Base-by-base conservation (phyloP, 2,888 invertebrate genomes). In the Mythimna albipuncta region DNA sequence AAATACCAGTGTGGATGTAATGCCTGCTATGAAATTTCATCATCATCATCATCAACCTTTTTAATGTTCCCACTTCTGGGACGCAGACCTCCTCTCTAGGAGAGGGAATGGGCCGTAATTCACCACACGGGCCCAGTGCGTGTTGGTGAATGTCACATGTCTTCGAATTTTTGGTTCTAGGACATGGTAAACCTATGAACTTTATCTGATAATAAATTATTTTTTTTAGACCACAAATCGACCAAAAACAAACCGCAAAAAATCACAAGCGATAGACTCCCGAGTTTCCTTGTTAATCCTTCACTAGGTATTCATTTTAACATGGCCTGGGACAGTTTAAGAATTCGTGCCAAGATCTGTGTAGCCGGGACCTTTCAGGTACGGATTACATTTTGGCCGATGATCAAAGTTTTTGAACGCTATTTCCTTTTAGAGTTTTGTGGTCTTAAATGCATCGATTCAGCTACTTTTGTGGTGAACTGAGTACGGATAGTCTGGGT, bases 281-380 rank as follows among this genome's bases (percentile, higher is more conserved):
- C 74, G 79, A 80, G 82, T 75, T 80, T 5, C 54, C 9, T 21
- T 10, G 21, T 65, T 83, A 78, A 32, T n/a, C 41, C 44, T 38
- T 52, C 52, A 72, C 71, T 80, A 78, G 84, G 80, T 83, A 87
- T 86, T 86, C 83, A 86, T 88, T 89, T 88, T 88, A 88, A 88
- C 89, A 86, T 89, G 86, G 84, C 81, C 68, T 65, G 86, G 87
- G 87, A 89, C 88, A 89, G 90, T 92, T 92, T 91, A 93, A 92
- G 93, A 91, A 90, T 88, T 88, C 89, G 92, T 94, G 94, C 94
- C 94, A 94, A 94, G 89, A 93, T 89, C 88, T 89, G 88, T 89
- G 91, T 91, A 92, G 90, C 88, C 89, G 87, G 85, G 85, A 91
- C 91, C 90, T 91, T 90, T 89, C 90, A 90, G 91, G 91, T 90